Conservation (phyloP, 2,888 invertebrate genomes). For the Sminthurinus aureus region DNA sequence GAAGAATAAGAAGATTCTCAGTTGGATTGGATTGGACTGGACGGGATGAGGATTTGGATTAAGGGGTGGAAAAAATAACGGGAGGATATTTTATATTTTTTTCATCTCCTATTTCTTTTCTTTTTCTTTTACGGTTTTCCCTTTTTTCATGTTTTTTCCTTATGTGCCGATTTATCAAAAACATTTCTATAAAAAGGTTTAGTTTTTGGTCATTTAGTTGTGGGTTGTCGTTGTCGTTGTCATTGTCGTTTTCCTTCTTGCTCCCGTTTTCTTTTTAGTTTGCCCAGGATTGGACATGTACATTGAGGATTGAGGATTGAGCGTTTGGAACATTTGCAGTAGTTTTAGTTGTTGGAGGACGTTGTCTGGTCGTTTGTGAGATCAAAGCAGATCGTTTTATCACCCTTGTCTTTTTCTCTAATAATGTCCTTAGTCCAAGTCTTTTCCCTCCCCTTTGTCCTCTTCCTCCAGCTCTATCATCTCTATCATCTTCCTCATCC, state of each 20-base stretch:
- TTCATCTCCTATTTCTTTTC: background rate
- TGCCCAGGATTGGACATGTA: background rate
- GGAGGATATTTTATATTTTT: background rate
- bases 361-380: slow-evolving; percentile 54
- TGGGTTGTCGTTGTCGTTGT: background rate
- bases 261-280: too few relatives aligned
- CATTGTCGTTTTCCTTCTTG: background rate
- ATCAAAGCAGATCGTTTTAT: slow-evolving; percentile 58
- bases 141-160: slow-evolving; percentile 16
- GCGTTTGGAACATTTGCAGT: background rate
- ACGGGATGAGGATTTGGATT: slow-evolving; percentile 16
- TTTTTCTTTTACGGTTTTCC: background rate
- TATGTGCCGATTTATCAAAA: slow-evolving; percentile 56
- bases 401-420: slow-evolving; percentile 57
- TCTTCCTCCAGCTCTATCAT: slow-evolving; percentile 7
- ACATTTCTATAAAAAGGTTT: slow-evolving; percentile 32
- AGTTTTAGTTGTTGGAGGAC: background rate
- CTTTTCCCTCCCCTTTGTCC: slow-evolving; percentile 3
- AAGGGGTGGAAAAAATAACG: background rate
- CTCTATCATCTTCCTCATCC: background rate
- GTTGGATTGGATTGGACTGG: background rate
- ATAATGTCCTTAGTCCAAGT: slow-evolving; percentile 48
- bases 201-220: slow-evolving; percentile 17
- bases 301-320: background rate
- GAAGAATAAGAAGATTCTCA: too few relatives aligned